phyloP scores from a whole-genome alignment of 2,888 invertebrate genomes.

The Thysanoteuthis rhombus region DNA sequence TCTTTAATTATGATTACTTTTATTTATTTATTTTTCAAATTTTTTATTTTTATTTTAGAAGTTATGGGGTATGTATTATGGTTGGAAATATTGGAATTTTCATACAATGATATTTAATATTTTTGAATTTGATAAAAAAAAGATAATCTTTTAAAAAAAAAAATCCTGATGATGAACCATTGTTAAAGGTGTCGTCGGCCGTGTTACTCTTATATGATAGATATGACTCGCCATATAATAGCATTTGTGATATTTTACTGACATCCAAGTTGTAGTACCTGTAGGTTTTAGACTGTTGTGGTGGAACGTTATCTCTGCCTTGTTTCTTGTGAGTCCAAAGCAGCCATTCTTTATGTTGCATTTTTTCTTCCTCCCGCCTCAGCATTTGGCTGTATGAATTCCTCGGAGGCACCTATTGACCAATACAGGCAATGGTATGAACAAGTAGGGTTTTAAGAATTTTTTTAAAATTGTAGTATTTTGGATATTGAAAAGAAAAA shows the following conservation, averaged over 20 bases:
- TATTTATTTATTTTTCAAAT: constrained; percentile 25
- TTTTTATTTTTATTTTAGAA: constrained; percentile 31
- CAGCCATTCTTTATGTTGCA: neutral
- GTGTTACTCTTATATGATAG: constrained; percentile 28
- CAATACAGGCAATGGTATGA: neutral
- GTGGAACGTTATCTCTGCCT: constrained; percentile 32
- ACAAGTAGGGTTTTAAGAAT: neutral
- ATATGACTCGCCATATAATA: constrained; percentile 29
- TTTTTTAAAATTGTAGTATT: neutral
- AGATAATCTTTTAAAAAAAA: constrained; percentile 1
- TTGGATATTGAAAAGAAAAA: neutral
- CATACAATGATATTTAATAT: constrained; percentile 32
- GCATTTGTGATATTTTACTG: constrained; percentile 32
- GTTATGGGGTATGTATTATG: constrained; percentile 24
- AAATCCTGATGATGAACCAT: neutral
- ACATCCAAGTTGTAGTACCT: constrained; percentile 31
- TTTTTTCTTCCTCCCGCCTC: neutral
- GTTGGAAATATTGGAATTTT: constrained; percentile 33
- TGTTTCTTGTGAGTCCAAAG: neutral
- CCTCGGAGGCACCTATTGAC: neutral
- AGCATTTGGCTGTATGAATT: neutral
- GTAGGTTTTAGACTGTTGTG: constrained; percentile 30
- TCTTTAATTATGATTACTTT: neutral
- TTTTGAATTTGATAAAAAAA: constrained; percentile 33
- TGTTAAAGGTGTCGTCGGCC: constrained; percentile 27